Evolutionary conservation across 2,888 invertebrate genomes (phyloP).

Genomic region (Zygogramma bicolorata): DNA sequence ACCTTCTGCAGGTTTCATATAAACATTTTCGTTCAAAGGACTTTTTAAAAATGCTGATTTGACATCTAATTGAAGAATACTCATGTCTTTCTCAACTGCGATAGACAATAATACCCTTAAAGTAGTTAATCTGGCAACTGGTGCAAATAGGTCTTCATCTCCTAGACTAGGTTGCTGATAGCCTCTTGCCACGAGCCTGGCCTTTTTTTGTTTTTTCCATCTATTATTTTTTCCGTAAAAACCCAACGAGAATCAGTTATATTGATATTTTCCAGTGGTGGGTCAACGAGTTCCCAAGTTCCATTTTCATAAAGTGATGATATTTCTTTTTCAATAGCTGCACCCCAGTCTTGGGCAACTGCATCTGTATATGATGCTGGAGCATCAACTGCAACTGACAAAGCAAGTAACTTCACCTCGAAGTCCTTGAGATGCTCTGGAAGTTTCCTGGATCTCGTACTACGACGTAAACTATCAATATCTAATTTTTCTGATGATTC

Average conservation of each 20-base stretch:
- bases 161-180: not conserved
- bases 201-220: conserved; percentile 32
- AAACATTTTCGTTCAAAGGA: not conserved
- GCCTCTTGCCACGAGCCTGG: conserved; percentile 18
- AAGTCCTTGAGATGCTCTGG: no score
- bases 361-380: no score
- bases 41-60: not conserved
- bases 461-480: no score
- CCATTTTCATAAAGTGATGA: not conserved
- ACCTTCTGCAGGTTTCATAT: not conserved
- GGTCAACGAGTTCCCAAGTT: not conserved
- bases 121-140: conserved; percentile 16
- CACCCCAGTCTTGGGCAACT: no score
- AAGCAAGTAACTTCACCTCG: no score
- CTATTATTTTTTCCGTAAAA: conserved; percentile 34
- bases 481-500: no score
- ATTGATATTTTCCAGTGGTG: not conserved
- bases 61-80: not conserved
- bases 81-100: conserved; percentile 19
- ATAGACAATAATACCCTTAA: conserved; percentile 27
- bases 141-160: not conserved
- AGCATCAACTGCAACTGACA: no score
- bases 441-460: no score
- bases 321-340: no score
- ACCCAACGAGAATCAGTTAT: conserved; percentile 27